These are phyloP conservation scores for Coptodon bakossiorum DNA, from an alignment of 2,113 vertebrate genomes.

Conservation along the genomic window DNA sequence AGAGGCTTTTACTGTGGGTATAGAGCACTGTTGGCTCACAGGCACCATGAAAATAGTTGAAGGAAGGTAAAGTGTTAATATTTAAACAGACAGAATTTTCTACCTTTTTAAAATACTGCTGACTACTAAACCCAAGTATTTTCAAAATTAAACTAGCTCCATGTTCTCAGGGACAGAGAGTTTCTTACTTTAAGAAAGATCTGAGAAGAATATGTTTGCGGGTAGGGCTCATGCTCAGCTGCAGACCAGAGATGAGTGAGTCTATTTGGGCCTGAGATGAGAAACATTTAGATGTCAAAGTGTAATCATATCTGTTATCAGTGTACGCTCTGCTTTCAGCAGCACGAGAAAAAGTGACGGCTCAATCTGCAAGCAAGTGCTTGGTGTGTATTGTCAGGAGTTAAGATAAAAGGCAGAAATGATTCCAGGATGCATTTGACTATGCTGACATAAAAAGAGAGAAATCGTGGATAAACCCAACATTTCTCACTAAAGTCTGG, in stretches of 20 bases:
- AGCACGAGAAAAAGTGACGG: background rate
- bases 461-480: background rate
- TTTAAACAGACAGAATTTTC: background rate
- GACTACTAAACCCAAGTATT: background rate
- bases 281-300: constrained; percentile 2
- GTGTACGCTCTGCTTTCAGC: background rate
- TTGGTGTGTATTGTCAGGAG: background rate
- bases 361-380: constrained; percentile 4
- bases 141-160: background rate
- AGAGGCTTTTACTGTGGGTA: background rate
- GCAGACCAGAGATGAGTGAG: background rate
- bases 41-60: background rate
- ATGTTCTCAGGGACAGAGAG: background rate
- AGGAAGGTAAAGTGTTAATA: background rate
- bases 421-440: background rate
- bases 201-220: background rate
- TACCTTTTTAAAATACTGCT: background rate
- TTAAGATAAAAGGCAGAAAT: constrained; percentile 18
- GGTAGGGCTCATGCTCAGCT: background rate
- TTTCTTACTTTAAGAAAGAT: background rate
- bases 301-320: background rate
- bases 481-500: constrained; percentile 6
- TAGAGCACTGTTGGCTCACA: background rate
- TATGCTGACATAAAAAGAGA: constrained; percentile 14
- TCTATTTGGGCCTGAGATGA: background rate